Evolutionary conservation across 2,888 invertebrate genomes (phyloP), one percentile per base, ranked within the genome.

Genomic region (Leuctra nigra): DNA sequence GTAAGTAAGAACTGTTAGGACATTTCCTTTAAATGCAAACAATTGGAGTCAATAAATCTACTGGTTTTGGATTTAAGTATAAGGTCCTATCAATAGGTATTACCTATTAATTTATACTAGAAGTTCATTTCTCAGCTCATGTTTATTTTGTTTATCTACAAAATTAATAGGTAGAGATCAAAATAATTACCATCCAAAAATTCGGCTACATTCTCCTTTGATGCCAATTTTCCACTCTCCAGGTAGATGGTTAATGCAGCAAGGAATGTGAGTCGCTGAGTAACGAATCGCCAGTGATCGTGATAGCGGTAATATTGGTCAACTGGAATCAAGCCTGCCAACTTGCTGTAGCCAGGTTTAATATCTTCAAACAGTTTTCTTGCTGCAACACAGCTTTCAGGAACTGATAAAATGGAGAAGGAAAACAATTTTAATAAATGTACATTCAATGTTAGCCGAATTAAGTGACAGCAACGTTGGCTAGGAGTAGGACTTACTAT

Each of bases 291-390:
- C 94, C 94, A 95, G 66, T 90, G 89, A 66, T 94, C 93, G 63
- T 90, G 84, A 68, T 86, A 95, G 64, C 90, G 80, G 71, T 90
- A 93, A 72, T 89, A 94, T 65, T 92, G 88, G 48, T 84, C 83
- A 1, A 74, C 61, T 1, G 91, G 90, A 29, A 94, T 79, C 54
- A 86, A 75, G 39, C 73, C 69, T 18, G 82, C 78, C 38, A 94
- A 73, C 61, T 77, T 79, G 2, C 70, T 68, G 67, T 86, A 91
- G 13, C 84, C 81, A 22, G 75, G 71, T 6, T 79, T 75, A 0
- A 90, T 82, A 54, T 79, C 77, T 44, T 77, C 80, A 66, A 92
- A 86, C 56, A 82, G 68, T 61, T 79, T 74, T 23, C 87, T 75
- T 0, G 86, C 84, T 64, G 77, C 77, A 1, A 71, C 64, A 66